phyloP scores from a whole-genome alignment of 1,140 invertebrate species.

The Microvelia longipes region DNA sequence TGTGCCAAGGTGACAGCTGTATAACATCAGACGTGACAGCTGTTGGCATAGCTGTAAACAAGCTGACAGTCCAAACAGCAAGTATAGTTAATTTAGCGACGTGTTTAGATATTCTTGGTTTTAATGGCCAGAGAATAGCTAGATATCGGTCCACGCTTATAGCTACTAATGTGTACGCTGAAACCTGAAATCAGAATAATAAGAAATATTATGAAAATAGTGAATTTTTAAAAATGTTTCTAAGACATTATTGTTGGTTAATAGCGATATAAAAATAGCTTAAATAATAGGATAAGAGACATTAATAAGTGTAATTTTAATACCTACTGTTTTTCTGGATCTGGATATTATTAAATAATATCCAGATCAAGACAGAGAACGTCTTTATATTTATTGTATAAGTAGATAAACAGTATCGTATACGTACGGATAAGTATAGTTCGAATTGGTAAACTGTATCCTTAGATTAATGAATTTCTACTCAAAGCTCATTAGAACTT shows the following conservation, averaged over 20 bases:
- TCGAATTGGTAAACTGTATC: too few relatives aligned
- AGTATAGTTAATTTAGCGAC: slow-evolving; percentile 55
- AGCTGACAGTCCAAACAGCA: slow-evolving; percentile 59
- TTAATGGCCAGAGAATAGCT: slow-evolving; percentile 73
- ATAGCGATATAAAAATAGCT: neutral
- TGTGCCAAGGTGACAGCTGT: slow-evolving; percentile 40
- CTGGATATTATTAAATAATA: too few relatives aligned
- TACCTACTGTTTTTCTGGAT: neutral
- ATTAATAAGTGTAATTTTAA: neutral
- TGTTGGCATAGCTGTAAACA: slow-evolving; percentile 65
- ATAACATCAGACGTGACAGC: slow-evolving; percentile 46
- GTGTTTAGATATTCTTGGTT: slow-evolving; percentile 56
- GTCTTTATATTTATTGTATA: too few relatives aligned
- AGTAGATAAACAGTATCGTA: too few relatives aligned
- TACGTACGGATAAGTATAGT: too few relatives aligned
- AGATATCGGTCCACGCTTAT: slow-evolving; percentile 75
- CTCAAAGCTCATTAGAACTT: too few relatives aligned
- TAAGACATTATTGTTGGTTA: neutral
- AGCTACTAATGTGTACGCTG: slow-evolving; percentile 68
- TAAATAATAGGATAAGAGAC: neutral
- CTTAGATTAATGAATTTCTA: too few relatives aligned
- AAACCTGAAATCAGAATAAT: slow-evolving; percentile 31
- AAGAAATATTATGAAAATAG: neutral
- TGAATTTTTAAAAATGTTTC: neutral
- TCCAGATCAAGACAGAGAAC: too few relatives aligned